Conservation (phyloP, 2,888 invertebrate species). For the Agrotis puta region DNA sequence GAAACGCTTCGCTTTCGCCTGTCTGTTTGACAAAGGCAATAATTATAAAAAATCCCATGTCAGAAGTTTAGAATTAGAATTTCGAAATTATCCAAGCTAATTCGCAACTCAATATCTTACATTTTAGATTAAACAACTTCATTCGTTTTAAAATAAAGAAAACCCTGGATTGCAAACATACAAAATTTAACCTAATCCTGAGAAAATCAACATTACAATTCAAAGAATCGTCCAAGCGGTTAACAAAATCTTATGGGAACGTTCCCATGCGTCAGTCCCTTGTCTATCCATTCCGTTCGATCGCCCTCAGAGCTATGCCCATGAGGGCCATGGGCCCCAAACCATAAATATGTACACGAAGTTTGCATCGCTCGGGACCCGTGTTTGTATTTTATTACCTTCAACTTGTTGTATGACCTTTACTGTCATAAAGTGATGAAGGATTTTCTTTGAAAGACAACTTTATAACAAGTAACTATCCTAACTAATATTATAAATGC, state of each 20-base stretch:
- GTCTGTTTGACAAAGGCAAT: too few species aligned
- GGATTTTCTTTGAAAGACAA: slow-evolving; percentile 9
- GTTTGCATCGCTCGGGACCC: slow-evolving; percentile 43
- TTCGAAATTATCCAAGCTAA: too few species aligned
- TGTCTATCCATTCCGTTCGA: slow-evolving; percentile 40
- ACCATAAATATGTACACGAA: slow-evolving; percentile 35
- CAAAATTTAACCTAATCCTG: background rate
- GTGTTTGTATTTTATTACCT: slow-evolving; percentile 36
- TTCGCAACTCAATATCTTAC: too few species aligned
- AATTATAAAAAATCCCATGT: too few species aligned
- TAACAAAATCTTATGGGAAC: slow-evolving; percentile 19
- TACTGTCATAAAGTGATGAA: slow-evolving; percentile 21
- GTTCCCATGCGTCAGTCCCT: slow-evolving; percentile 37
- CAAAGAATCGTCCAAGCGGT: slow-evolving; percentile 2
- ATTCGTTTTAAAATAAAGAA: too few species aligned
- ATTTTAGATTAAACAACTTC: too few species aligned
- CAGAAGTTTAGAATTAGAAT: too few species aligned
- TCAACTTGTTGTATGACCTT: slow-evolving; percentile 29
- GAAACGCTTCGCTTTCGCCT: too few species aligned
- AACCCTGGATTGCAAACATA: background rate
- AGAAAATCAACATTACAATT: slow-evolving; percentile 13
- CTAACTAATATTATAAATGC: too few species aligned
- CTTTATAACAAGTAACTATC: background rate
- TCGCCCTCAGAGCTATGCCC: slow-evolving; percentile 20
- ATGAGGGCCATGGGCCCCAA: slow-evolving; percentile 19